Conservation (phyloP, 1,140 invertebrate genomes). For the Pseudomyrmex pallidus region DNA sequence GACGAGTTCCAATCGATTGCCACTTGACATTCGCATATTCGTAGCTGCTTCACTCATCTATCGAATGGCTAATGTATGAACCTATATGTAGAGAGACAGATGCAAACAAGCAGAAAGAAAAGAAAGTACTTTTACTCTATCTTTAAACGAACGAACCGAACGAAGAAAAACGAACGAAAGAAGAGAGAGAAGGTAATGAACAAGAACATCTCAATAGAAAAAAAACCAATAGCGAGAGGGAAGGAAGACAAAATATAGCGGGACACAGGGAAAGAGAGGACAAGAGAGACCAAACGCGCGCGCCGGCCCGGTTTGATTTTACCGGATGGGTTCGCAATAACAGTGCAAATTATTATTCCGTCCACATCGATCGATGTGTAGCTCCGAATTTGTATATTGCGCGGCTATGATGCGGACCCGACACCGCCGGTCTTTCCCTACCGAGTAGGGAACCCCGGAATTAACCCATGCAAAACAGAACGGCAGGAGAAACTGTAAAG, state of each 20-base stretch:
- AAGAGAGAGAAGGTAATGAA: slow-evolving; percentile 41
- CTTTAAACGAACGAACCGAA: slow-evolving; percentile 48
- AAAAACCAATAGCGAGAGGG: background rate
- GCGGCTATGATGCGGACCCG: slow-evolving; percentile 52
- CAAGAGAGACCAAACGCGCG: background rate
- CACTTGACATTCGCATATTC: slow-evolving; percentile 58
- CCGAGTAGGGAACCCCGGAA: slow-evolving; percentile 38
- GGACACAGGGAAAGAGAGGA: slow-evolving; percentile 12
- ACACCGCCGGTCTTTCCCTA: slow-evolving; percentile 52
- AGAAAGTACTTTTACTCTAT: slow-evolving; percentile 34
- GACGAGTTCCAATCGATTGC: slow-evolving; percentile 56
- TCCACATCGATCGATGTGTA: slow-evolving; percentile 56
- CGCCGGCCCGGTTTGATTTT: slow-evolving; percentile 47
- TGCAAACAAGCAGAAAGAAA: background rate
- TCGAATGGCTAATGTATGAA: slow-evolving; percentile 37
- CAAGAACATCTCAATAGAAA: slow-evolving; percentile 24
- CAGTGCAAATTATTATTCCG: slow-evolving; percentile 61
- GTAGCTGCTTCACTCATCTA: slow-evolving; percentile 38
- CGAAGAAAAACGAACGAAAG: slow-evolving; percentile 6
- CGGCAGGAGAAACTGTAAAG: background rate
- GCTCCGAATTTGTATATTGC: slow-evolving; percentile 54
- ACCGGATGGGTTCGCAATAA: slow-evolving; percentile 56
- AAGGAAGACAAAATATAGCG: background rate
- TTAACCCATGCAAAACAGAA: slow-evolving; percentile 56
- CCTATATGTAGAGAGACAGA: background rate